A percentile compares a stretch with the other conserved stretches of the same genome.
phyloP scores from a whole-genome alignment of 2,797 vertebrate genomes.

The Manis pentadactyla region DNA sequence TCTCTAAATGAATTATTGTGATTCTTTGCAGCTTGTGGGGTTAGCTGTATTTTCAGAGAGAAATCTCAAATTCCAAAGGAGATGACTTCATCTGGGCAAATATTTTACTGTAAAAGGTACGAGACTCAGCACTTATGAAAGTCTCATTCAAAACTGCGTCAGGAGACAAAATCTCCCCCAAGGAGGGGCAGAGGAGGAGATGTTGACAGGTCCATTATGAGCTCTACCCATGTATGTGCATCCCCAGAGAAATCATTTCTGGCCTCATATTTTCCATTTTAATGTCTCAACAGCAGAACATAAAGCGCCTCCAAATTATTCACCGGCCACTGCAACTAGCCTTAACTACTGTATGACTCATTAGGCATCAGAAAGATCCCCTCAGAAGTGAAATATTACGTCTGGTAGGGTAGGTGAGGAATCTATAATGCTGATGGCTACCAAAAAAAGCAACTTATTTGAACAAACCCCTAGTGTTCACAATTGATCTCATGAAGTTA shows the following conservation, averaged over 20 bases:
- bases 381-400: neutral
- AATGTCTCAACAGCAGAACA: slow-evolving; percentile 50
- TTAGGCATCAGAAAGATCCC: slow-evolving; percentile 63
- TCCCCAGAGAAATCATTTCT: slow-evolving; percentile 66
- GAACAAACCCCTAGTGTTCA: slow-evolving; percentile 3
- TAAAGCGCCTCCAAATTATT: slow-evolving; percentile 71
- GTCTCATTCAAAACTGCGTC: slow-evolving; percentile 65
- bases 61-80: slow-evolving; percentile 59
- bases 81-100: slow-evolving; percentile 75
- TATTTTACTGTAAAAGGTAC: slow-evolving; percentile 73
- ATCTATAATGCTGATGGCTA: neutral
- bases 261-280: slow-evolving; percentile 80
- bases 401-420: neutral
- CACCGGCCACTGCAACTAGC: slow-evolving; percentile 54
- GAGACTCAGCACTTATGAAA: slow-evolving; percentile 32
- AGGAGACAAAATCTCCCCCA: slow-evolving; percentile 55
- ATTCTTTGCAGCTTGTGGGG: neutral
- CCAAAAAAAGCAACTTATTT: neutral
- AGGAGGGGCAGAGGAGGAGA: slow-evolving; percentile 51
- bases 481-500: slow-evolving; percentile 15
- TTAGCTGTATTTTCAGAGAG: slow-evolving; percentile 66
- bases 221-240: slow-evolving; percentile 11
- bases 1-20: slow-evolving; percentile 55
- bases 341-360: slow-evolving; percentile 76
- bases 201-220: slow-evolving; percentile 61